Percentiles rank a stretch among this genome's conserved stretches.
phyloP scores from a whole-genome alignment of 2,113 vertebrate genomes.

The Cyanistes caeruleus region DNA sequence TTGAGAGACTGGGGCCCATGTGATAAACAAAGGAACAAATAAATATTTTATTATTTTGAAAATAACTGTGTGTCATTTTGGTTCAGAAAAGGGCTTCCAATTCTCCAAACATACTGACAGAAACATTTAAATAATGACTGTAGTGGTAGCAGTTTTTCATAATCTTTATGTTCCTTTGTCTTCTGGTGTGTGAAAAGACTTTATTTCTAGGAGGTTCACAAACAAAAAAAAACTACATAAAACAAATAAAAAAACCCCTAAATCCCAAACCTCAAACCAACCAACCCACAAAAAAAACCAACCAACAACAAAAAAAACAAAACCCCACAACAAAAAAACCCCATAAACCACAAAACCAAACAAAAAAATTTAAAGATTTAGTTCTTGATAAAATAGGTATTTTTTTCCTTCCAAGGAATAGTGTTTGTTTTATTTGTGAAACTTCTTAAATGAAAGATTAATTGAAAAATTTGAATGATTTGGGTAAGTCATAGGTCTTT shows the following conservation, averaged over 20 bases:
- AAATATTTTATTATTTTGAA: background rate
- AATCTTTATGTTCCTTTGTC: accelerated
- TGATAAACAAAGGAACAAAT: background rate
- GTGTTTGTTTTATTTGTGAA: background rate
- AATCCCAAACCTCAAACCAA: too few species aligned
- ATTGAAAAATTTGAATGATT: background rate
- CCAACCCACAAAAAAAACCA: background rate
- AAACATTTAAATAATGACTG: background rate
- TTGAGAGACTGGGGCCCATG: background rate
- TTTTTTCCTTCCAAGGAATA: background rate
- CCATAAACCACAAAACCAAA: background rate
- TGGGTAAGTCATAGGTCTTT: background rate
- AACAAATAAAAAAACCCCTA: background rate
- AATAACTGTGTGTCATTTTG: background rate
- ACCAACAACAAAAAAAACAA: background rate
- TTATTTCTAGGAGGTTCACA: background rate
- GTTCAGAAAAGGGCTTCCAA: background rate
- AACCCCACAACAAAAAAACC: background rate
- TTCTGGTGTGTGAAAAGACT: background rate
- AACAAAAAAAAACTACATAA: background rate
- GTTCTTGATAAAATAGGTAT: accelerated
- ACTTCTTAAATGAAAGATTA: background rate
- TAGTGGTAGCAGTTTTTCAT: background rate
- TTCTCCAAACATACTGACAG: background rate
- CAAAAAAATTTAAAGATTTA: accelerated